phyloP scores from a whole-genome alignment of 53 echinoderm and acorn worm species.

The Arbacia lixula region DNA sequence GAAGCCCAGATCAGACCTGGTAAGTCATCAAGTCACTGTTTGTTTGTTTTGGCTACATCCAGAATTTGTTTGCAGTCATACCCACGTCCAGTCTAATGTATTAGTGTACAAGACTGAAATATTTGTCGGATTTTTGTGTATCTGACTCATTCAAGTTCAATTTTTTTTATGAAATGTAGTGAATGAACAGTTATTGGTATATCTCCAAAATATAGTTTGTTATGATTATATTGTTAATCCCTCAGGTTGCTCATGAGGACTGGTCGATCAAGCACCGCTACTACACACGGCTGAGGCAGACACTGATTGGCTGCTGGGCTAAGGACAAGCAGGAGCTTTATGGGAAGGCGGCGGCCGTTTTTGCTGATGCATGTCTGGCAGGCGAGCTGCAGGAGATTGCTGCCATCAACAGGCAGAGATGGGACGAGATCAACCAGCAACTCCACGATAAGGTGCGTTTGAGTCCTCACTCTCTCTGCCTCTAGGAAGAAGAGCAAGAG shows the following conservation, averaged over 20 bases:
- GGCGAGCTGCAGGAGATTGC: slow-evolving; percentile 74
- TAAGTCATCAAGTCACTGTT: slow-evolving; percentile 35
- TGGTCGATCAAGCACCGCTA: slow-evolving; percentile 76
- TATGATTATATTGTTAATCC: too few relatives aligned
- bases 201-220: too few relatives aligned
- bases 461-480: too few relatives aligned
- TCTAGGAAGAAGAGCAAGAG: too few relatives aligned
- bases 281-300: slow-evolving; percentile 73
- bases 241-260: slow-evolving; percentile 92
- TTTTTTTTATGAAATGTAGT: too few relatives aligned
- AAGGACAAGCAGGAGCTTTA: slow-evolving; percentile 88
- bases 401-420: slow-evolving; percentile 79
- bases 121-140: not conserved
- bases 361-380: slow-evolving; percentile 90
- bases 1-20: slow-evolving; percentile 84
- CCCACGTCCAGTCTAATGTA: too few relatives aligned
- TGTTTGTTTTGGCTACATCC: not conserved
- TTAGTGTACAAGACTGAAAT: too few relatives aligned
- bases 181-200: too few relatives aligned
- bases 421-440: slow-evolving; percentile 74
- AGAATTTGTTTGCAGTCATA: too few relatives aligned
- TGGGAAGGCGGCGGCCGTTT: slow-evolving; percentile 81
- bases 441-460: slow-evolving; percentile 75
- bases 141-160: too few relatives aligned
- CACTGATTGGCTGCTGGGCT: slow-evolving; percentile 89